Conservation (phyloP, 2,888 invertebrate genomes). For the Morpho achilles region DNA sequence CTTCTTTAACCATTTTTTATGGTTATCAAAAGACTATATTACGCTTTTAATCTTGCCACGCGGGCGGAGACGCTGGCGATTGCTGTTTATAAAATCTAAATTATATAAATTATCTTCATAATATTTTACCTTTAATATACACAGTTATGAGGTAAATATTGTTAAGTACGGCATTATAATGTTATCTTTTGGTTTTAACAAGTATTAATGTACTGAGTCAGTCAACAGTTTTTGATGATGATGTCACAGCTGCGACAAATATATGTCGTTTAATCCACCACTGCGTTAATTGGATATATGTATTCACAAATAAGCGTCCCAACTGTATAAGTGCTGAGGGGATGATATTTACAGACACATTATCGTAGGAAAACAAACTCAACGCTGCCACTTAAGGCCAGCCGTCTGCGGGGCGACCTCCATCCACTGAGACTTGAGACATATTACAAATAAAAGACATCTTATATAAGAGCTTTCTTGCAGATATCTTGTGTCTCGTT, state of each 20-base stretch:
- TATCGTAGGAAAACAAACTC: constrained; percentile 62
- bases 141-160: too few species aligned
- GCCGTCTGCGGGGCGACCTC: constrained; percentile 28
- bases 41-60: too few species aligned
- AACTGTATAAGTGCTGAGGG: constrained; percentile 38
- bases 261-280: background rate
- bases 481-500: constrained; percentile 29
- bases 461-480: constrained; percentile 46
- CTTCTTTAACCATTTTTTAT: too few species aligned
- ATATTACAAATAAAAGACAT: constrained; percentile 50
- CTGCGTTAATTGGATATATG: constrained; percentile 53
- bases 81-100: too few species aligned
- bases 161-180: too few species aligned
- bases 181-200: too few species aligned
- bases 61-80: too few species aligned
- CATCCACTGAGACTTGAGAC: constrained; percentile 36
- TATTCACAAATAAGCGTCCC: constrained; percentile 51
- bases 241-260: constrained; percentile 3
- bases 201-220: too few species aligned
- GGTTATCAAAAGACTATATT: too few species aligned
- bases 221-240: background rate
- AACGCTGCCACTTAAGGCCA: constrained; percentile 48
- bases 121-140: too few species aligned
- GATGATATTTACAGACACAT: constrained; percentile 61
- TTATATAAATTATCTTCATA: too few species aligned